Base-by-base conservation (phyloP, 2,797 vertebrate genomes). In the Sciaenops ocellatus region DNA sequence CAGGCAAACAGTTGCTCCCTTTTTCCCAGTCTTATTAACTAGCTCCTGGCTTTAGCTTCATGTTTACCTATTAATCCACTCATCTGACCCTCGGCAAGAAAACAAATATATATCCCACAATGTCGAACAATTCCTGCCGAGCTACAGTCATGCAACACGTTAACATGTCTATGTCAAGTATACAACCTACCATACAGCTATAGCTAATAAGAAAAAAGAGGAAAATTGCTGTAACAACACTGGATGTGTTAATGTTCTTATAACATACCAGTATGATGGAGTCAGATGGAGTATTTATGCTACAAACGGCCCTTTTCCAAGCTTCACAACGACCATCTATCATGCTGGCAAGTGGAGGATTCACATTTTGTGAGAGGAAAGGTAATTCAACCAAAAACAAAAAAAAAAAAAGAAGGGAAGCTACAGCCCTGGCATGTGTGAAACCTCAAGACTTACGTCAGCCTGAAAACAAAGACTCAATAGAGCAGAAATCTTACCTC, bases 401-500 rank as follows among this genome's bases (percentile, higher is more conserved):
- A 54, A 74, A 64, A 69, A 38, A 2, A 9, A 38, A 8, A 34
- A 34, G 34, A 38, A 38, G 34, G 55, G 80, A 80, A 83, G 73
- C 79, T 66, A 28, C 34, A 74, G 65, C 52, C 42, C 22, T 73
- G 65, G 64, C 70, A 80, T 47, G 81, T 77, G 68, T 74, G 76
- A 83, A 66, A 88, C 67, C 64, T 78, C 4, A 71, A 78, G 24
- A 74, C 69, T 84, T 80, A 85, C 62, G 73, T 70, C 83, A 89
- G 68, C 80, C 73, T 34, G 68, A 82, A 70, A 80, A 83, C 69
- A 85, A 64, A 83, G 79, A 89, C 76, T 79, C 44, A 62, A 66
- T 56, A 71, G 60, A 74, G 74, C 81, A 76, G 79, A 84, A 79
- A 59, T 85, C 94, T 92, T 95, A 96, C 95, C 95, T 96, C 95